A percentile compares a stretch with the other conserved stretches of the same genome.
Conservation (phyloP, 2,888 invertebrate species). For the Eumacrocentrus americanus region DNA sequence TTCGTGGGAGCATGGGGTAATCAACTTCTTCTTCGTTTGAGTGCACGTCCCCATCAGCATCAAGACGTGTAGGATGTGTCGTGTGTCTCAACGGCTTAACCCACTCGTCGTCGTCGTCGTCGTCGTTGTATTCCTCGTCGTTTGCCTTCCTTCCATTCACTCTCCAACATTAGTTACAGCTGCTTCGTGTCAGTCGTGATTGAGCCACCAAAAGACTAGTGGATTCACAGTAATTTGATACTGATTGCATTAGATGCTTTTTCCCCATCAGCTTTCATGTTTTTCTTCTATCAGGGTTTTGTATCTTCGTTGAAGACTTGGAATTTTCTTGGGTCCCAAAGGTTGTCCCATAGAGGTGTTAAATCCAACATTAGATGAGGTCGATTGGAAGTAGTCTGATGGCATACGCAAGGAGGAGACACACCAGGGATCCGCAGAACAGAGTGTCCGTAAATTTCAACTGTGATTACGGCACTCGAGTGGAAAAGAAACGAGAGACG, state of each 20-base stretch:
- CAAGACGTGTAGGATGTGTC: neutral
- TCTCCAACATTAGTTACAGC: constrained; percentile 18
- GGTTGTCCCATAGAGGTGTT: neutral
- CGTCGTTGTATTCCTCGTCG: neutral
- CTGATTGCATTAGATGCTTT: constrained; percentile 9
- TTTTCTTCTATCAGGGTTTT: neutral
- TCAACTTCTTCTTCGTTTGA: neutral
- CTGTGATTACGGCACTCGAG: constrained; percentile 45
- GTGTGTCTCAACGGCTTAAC: constrained; percentile 3
- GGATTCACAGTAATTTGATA: constrained; percentile 10
- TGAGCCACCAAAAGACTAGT: constrained; percentile 7
- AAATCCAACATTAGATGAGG: neutral
- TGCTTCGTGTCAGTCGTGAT: constrained; percentile 24
- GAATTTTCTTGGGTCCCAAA: neutral
- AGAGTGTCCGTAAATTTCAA: constrained; percentile 50
- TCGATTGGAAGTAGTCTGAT: constrained; percentile 1
- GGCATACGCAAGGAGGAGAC: neutral
- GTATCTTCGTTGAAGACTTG: no score
- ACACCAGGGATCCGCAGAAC: no score
- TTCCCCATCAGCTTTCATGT: neutral
- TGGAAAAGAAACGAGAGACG: constrained; percentile 39
- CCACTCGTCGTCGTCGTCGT: constrained; percentile 2
- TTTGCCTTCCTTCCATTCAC: neutral
- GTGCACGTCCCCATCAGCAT: neutral
- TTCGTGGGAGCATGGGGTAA: neutral